Evolutionary conservation across 2,888 invertebrate species (phyloP), one percentile per base, ranked within the genome.

Genomic region (Ptilodon capucinus): DNA sequence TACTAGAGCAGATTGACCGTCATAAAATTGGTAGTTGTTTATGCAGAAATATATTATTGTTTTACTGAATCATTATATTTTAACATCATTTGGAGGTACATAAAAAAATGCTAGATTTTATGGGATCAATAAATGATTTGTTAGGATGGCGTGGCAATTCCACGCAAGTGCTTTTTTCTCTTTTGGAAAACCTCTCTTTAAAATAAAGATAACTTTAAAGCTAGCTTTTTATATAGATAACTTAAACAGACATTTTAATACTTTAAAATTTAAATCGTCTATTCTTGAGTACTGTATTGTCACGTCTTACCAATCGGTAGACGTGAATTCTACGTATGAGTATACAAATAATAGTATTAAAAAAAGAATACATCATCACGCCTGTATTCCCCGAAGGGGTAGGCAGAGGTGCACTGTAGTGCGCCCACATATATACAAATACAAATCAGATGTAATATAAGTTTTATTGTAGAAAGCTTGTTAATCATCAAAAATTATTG

Each of bases 401-500:
- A n/a, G n/a, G n/a, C n/a, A n/a, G n/a, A n/a, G n/a, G n/a, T n/a
- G n/a, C n/a, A n/a, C n/a, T n/a, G n/a, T n/a, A n/a, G n/a, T n/a
- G n/a, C n/a, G n/a, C n/a, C n/a, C n/a, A n/a, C n/a, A n/a, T n/a
- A n/a, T n/a, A n/a, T n/a, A n/a, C n/a, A n/a, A 6, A 32, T 34
- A 16, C 5, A 11, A 16, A 8, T 16, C 16, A 5, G 16, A 17
- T 7, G 34, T 14, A 16, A 34, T 3, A 34, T 34, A 14, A 16
- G 7, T 18, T 17, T 4, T 36, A 9, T 36, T 14, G 2, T 13
- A 39, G 21, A 39, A 19, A 14, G 7, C 11, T 16, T 40, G 18
- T 11, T 28, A 42, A 44, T 46, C 41, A 35, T 40, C 39, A 46
- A 54, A 47, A 57, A 54, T 52, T 51, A 56, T 60, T 67, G 57